Evolutionary conservation across 2,888 invertebrate genomes (phyloP), one percentile per base, ranked within the genome.

Genomic region (Eledona agricola): DNA sequence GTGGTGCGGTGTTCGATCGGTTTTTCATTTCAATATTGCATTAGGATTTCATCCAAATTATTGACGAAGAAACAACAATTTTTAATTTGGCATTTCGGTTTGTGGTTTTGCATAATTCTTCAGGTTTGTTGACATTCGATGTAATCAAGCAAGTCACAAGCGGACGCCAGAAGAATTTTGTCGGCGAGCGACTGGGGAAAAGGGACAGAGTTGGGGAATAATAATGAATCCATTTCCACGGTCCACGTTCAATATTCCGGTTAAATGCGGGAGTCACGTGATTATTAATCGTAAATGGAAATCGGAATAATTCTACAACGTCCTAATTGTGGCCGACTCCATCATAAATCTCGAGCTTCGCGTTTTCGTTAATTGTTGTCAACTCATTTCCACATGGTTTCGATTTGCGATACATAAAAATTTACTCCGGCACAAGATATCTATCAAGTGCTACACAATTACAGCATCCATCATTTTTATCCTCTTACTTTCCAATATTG

Each of bases 61-160:
- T n/a, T n/a, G n/a, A n/a, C n/a, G n/a, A n/a, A n/a, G n/a, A n/a
- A n/a, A n/a, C n/a, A n/a, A n/a, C n/a, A n/a, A n/a, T n/a, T n/a
- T n/a, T n/a, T n/a, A n/a, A n/a, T n/a, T n/a, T n/a, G n/a, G n/a
- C n/a, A n/a, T n/a, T n/a, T n/a, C n/a, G n/a, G n/a, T n/a, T n/a
- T n/a, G n/a, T n/a, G n/a, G n/a, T n/a, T n/a, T n/a, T n/a, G n/a
- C n/a, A n/a, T n/a, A n/a, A n/a, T n/a, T n/a, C n/a, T n/a, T n/a
- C n/a, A n/a, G n/a, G n/a, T n/a, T n/a, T n/a, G n/a, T n/a, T n/a
- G n/a, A n/a, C n/a, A n/a, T n/a, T n/a, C n/a, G n/a, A n/a, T n/a
- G n/a, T n/a, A n/a, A n/a, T n/a, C n/a, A n/a, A 37, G 25, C 37
- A 37, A 37, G n/a, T 37, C 37, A 37, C 12, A 25, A 37, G 25